Conservation (phyloP, 2,797 vertebrate species). For the Liparis tanakae region DNA sequence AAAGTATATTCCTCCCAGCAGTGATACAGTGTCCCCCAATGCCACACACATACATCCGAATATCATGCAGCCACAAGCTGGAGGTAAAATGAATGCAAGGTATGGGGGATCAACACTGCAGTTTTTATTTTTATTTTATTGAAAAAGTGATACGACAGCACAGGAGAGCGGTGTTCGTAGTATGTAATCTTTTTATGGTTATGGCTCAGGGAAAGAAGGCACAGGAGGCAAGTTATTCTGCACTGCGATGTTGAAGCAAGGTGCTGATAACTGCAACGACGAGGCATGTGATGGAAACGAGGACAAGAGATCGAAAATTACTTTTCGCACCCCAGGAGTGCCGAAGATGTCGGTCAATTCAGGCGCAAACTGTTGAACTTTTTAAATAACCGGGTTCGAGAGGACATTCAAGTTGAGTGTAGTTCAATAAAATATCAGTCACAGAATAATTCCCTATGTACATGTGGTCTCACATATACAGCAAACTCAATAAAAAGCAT, state of each 20-base stretch:
- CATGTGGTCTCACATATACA: not conserved
- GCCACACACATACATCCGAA: slow-evolving; percentile 33
- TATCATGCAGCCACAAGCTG: slow-evolving; percentile 31
- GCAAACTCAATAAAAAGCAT: not conserved
- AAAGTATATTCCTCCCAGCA: slow-evolving; percentile 29
- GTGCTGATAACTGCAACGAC: slow-evolving; percentile 59
- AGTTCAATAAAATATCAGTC: slow-evolving; percentile 9
- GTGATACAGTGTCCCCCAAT: slow-evolving; percentile 15
- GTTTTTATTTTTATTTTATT: slow-evolving; percentile 15
- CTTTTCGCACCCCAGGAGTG: not conserved
- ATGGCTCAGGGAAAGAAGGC: slow-evolving; percentile 33
- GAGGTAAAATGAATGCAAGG: slow-evolving; percentile 48
- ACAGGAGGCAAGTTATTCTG: slow-evolving; percentile 50
- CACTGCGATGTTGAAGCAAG: slow-evolving; percentile 23
- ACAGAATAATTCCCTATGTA: not conserved
- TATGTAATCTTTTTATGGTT: slow-evolving; percentile 61
- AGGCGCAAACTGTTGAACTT: slow-evolving; percentile 22
- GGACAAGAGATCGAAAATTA: slow-evolving; percentile 32
- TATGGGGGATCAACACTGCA: slow-evolving; percentile 39
- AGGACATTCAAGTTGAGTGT: slow-evolving; percentile 1
- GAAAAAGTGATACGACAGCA: slow-evolving; percentile 43
- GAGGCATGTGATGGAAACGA: slow-evolving; percentile 19
- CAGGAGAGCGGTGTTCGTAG: slow-evolving; percentile 32
- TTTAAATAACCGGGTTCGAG: slow-evolving; percentile 21
- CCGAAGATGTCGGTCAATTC: slow-evolving; percentile 35